Base-by-base conservation (phyloP, 2,113 vertebrate species). In the Bos javanicus region DNA sequence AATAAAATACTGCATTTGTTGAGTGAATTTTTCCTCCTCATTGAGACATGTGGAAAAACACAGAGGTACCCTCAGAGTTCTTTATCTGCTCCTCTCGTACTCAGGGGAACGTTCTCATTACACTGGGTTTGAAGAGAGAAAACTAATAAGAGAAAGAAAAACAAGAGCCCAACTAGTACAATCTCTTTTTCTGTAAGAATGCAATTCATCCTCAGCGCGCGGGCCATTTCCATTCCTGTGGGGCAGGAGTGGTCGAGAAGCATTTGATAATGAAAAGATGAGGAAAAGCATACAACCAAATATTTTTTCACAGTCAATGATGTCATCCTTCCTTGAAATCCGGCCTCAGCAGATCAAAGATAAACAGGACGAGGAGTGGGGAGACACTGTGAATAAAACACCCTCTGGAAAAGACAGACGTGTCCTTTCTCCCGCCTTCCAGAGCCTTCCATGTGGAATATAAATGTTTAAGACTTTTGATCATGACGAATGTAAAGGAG, bases 381-480 rank as follows among this genome's bases (percentile, higher is more conserved):
- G 96, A 94, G 96, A 92, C 59, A 89, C 93, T 9, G 21, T 17
- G 59, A 91, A 85, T 81, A 60, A 92, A 94, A 90, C 2, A 16
- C 15, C 7, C 50, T 28, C 64, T n/a, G n/a, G 50, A 57, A 57
- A 87, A n/a, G 74, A 54, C 64, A 15, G 25, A 50, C 76, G 10
- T 13, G 10, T 59, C 46, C 26, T 52, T 97, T 89, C 59, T 60
- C n/a, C 25, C 48, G 33, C 87, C 52, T 26, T 80, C 56, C 88
- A 97, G 97, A 88, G 28, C 25, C 39, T 96, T 91, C 96, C 87
- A 43, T 97, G 64, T 83, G 90, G 57, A 96, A 96, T 92, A 87
- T 43, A 84, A 98, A 94, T 97, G 94, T 95, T 89, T 67, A 33
- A 98, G 98, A 98, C 98, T 98, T 52, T 89, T 48, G 86, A 96